Evolutionary conservation across 2,113 vertebrate genomes (phyloP).

Genomic region (Drymodes brunneopygia): DNA sequence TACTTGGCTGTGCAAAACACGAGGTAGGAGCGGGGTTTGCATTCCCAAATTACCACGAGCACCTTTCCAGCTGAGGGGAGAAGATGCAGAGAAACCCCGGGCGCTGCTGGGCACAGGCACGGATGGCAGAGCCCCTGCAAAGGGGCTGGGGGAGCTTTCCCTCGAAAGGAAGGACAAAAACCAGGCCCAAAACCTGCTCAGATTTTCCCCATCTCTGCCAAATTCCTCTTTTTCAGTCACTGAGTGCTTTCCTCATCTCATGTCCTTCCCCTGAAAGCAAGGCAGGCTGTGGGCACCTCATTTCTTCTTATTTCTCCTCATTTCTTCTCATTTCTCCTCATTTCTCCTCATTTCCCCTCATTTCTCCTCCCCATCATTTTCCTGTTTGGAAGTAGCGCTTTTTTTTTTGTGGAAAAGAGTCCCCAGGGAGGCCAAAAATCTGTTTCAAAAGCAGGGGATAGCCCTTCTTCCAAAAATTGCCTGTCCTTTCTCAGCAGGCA

Average conservation of each 20-base stretch:
- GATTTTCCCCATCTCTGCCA: accelerated
- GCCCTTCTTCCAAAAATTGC: not conserved
- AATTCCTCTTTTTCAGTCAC: not conserved
- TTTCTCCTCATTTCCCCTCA: not conserved
- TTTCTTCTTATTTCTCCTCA: no score
- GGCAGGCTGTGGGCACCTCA: no score
- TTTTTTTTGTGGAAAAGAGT: not conserved
- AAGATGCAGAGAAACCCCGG: not conserved
- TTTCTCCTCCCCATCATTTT: not conserved
- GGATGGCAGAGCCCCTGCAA: not conserved
- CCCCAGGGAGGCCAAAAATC: not conserved
- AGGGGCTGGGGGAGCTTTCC: not conserved
- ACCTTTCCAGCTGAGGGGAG: not conserved
- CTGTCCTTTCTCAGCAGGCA: not conserved
- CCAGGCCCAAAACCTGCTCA: not conserved
- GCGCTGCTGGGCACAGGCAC: accelerated
- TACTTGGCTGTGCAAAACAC: not conserved
- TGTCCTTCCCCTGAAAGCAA: not conserved
- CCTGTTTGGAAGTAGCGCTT: not conserved
- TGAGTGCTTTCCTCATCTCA: not conserved
- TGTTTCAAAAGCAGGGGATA: not conserved
- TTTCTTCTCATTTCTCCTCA: no score
- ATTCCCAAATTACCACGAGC: not conserved
- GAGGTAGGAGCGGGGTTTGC: not conserved
- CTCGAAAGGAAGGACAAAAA: not conserved